phyloP scores from a whole-genome alignment of 2,888 invertebrate species.

The Nasonia oneida region DNA sequence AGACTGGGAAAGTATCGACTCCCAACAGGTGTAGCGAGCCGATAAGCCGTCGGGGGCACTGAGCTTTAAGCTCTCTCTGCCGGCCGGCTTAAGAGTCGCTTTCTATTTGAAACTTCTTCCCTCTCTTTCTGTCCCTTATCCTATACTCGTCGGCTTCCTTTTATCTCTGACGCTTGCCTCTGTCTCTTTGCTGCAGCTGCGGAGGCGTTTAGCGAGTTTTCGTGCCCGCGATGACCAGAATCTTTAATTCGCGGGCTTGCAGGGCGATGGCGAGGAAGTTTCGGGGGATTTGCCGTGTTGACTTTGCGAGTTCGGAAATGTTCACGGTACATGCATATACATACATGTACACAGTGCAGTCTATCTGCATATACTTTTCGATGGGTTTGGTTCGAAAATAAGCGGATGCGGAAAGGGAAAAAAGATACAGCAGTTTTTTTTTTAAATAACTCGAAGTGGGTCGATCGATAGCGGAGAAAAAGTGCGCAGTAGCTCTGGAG shows the following conservation, averaged over 20 bases:
- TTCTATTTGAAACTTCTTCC: slow-evolving; percentile 51
- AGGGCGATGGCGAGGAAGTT: background rate
- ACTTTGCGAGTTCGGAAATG: background rate
- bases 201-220: slow-evolving; percentile 41
- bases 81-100: slow-evolving; percentile 49
- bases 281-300: background rate
- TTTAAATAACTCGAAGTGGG: background rate
- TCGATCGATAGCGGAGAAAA: background rate
- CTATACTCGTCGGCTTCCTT: background rate
- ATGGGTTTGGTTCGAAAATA: background rate
- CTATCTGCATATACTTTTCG: background rate
- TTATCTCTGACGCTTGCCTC: slow-evolving; percentile 34
- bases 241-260: slow-evolving; percentile 35
- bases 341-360: too few species aligned
- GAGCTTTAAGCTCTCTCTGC: background rate
- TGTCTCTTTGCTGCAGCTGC: background rate
- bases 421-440: background rate
- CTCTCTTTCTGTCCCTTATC: slow-evolving; percentile 9
- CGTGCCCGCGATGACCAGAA: slow-evolving; percentile 33
- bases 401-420: background rate
- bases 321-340: background rate
- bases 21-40: slow-evolving; percentile 58
- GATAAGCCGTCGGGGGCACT: slow-evolving; percentile 49
- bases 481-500: background rate
- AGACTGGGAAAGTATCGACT: slow-evolving; percentile 55